A percentile compares a stretch with the other conserved stretches of the same genome.
Evolutionary conservation across 2,888 invertebrate genomes (phyloP).

Genomic region (Resseliella maxima): DNA sequence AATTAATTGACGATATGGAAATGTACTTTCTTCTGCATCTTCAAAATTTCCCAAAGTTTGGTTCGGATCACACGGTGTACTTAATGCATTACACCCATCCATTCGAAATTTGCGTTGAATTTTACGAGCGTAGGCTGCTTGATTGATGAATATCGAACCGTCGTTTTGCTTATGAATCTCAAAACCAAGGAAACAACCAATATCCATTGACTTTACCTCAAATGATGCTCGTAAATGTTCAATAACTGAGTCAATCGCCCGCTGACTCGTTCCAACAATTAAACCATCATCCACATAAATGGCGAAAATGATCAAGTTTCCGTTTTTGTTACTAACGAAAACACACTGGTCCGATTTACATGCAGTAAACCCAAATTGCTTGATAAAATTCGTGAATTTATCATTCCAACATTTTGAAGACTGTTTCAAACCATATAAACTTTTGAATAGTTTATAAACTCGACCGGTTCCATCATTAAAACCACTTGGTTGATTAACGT

Average conservation of each 20-base stretch:
- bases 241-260: too few species aligned
- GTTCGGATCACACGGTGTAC: too few species aligned
- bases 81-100: too few species aligned
- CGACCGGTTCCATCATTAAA: conserved; percentile 56
- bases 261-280: conserved; percentile 30
- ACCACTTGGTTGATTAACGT: conserved; percentile 58
- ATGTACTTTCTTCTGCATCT: too few species aligned
- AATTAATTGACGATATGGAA: too few species aligned
- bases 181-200: conserved; percentile 61
- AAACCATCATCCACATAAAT: conserved; percentile 57
- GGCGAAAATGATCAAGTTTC: conserved; percentile 56
- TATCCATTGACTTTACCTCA: conserved; percentile 67
- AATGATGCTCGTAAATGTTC: conserved; percentile 2
- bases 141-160: conserved; percentile 56
- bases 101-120: conserved; percentile 58
- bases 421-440: conserved; percentile 60
- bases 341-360: conserved; percentile 60
- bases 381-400: conserved; percentile 57
- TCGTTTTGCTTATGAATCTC: conserved; percentile 58
- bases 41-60: too few species aligned
- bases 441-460: conserved; percentile 57
- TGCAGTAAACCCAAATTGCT: conserved; percentile 59
- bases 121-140: conserved; percentile 57
- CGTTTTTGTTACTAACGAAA: not conserved
- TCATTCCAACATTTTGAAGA: conserved; percentile 59